phyloP scores from a whole-genome alignment of 2,888 invertebrate genomes.

The Leuctra nigra region DNA sequence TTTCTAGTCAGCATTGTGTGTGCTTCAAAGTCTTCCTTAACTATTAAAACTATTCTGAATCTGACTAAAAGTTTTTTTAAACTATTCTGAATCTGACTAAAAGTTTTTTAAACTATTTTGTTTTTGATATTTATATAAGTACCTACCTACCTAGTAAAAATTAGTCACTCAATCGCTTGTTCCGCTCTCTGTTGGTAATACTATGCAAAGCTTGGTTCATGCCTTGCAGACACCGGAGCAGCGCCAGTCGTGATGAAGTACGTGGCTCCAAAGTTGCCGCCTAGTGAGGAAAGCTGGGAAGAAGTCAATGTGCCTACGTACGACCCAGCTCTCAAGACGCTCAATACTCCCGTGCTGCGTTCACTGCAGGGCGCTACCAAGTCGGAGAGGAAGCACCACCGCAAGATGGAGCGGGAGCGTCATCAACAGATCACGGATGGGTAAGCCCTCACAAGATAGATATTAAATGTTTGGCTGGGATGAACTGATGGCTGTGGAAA shows the following conservation, averaged over 20 bases:
- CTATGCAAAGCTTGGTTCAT: not conserved
- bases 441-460: not conserved
- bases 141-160: no score
- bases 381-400: conserved; percentile 3
- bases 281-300: conserved; percentile 34
- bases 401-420: not conserved
- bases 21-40: no score
- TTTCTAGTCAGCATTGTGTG: no score
- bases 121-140: not conserved
- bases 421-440: not conserved
- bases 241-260: not conserved
- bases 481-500: no score
- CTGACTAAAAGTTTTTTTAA: no score
- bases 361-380: not conserved
- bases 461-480: no score
- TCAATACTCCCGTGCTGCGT: not conserved
- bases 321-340: not conserved
- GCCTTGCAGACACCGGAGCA: not conserved
- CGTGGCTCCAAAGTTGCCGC: not conserved
- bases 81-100: not conserved
- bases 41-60: no score
- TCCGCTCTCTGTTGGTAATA: not conserved
- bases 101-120: not conserved
- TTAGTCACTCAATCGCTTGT: not conserved
- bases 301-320: conserved; percentile 16